phyloP scores from a whole-genome alignment of 2,888 invertebrate genomes.

The Nomada lathburiana region DNA sequence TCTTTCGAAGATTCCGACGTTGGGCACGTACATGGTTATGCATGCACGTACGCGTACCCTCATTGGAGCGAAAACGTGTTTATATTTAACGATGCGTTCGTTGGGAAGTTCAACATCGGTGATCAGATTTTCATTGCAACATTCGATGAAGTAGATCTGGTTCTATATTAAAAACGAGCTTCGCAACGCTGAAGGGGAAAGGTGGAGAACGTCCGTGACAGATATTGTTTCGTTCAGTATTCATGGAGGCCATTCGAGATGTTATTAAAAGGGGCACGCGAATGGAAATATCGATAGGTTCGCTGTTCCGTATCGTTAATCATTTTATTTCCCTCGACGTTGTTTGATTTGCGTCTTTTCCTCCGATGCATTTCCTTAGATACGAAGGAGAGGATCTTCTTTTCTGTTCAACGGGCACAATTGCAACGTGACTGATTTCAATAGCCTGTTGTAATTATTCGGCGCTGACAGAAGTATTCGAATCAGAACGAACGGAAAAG shows the following conservation, averaged over 20 bases:
- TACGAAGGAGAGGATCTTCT: too few relatives aligned
- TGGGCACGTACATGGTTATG: too few relatives aligned
- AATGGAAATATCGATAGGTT: constrained; percentile 56
- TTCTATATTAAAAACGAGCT: constrained; percentile 53
- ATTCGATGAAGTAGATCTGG: constrained; percentile 19
- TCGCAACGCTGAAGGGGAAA: constrained; percentile 7
- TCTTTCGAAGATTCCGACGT: background rate
- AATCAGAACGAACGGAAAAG: too few relatives aligned
- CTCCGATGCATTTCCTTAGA: background rate
- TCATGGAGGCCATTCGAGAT: constrained; percentile 55
- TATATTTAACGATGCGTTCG: constrained; percentile 14
- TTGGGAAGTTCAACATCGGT: constrained; percentile 25
- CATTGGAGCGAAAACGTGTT: background rate
- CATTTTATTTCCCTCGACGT: background rate
- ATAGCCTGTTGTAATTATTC: too few relatives aligned
- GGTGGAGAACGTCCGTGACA: constrained; percentile 19
- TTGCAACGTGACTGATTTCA: too few relatives aligned
- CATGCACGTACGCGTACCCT: background rate
- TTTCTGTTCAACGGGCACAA: too few relatives aligned
- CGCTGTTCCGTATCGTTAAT: constrained; percentile 39
- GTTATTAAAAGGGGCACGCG: constrained; percentile 39
- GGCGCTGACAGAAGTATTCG: too few relatives aligned
- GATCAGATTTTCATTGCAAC: constrained; percentile 31
- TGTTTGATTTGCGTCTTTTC: background rate
- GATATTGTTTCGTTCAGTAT: constrained; percentile 44